Evolutionary conservation across 2,113 vertebrate genomes (phyloP).

Genomic region (Hiodon alosoides): DNA sequence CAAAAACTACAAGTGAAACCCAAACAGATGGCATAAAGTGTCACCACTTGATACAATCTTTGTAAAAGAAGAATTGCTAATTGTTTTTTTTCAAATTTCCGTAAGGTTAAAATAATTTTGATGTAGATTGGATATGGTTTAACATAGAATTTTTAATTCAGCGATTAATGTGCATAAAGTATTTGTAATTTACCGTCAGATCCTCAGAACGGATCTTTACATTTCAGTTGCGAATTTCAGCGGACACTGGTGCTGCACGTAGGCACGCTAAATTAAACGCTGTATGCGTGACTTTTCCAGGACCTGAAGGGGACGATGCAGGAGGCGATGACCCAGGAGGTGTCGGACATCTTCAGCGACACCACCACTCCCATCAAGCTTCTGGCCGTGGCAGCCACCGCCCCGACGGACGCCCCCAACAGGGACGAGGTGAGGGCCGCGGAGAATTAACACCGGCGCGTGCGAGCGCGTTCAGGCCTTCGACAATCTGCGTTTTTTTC

Average conservation of each 20-base stretch:
- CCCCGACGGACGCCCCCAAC: slow-evolving; percentile 84
- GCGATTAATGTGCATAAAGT: not conserved
- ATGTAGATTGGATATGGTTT: not conserved
- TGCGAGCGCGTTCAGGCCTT: not conserved
- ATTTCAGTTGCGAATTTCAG: too few species aligned
- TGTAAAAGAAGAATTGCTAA: not conserved
- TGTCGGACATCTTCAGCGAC: slow-evolving; percentile 95
- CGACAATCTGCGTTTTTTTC: not conserved
- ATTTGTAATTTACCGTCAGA: not conserved
- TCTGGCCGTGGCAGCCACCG: slow-evolving; percentile 89
- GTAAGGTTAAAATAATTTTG: not conserved
- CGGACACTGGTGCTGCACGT: too few species aligned
- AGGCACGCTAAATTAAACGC: not conserved
- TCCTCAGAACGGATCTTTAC: not conserved
- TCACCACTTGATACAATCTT: not conserved
- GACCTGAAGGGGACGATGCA: slow-evolving; percentile 93
- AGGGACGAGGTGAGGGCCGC: slow-evolving; percentile 74
- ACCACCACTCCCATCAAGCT: slow-evolving; percentile 96
- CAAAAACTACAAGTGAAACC: too few species aligned
- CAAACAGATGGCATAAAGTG: too few species aligned
- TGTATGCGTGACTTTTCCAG: slow-evolving; percentile 47
- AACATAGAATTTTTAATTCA: not conserved
- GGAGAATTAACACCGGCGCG: not conserved
- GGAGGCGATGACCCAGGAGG: slow-evolving; percentile 97
- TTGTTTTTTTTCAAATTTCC: not conserved